Base-by-base conservation (phyloP, 2,113 vertebrate genomes). In the Bathybates hornii region DNA sequence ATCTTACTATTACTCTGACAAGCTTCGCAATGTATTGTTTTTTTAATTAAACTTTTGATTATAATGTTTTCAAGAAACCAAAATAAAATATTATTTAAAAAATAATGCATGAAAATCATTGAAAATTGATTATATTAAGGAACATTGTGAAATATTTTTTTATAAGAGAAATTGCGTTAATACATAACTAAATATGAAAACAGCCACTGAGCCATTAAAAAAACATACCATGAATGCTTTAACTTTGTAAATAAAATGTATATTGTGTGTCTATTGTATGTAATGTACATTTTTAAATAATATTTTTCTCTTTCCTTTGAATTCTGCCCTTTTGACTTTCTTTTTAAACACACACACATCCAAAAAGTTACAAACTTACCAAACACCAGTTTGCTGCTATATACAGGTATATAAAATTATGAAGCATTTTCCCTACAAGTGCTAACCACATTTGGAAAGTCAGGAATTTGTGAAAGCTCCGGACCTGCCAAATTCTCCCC, bases 391-490 rank as follows among this genome's bases (percentile, higher is more conserved):
- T 86, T 81, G 27, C 56, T 53, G 27, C 73, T 57, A 16, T 4
- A 19, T 86, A 80, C 83, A 92, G 89, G 83, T 93, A 92, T 93
- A 90, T 87, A 41, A 89, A 85, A 89, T 81, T 36, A 78, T 90
- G 80, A 87, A 89, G 83, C 21, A 53, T 91, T 90, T 87, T 87
- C 68, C 53, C 84, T 89, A 59, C 81, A 86, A 86, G 83, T 81
- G 54, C 53, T 87, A 83, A 92, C 94, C 94, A 93, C 91, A 92
- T 88, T 89, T 90, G 91, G 89, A 92, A 80, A 89, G 68, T 89
- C 86, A 91, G 86, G 88, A 86, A 91, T 95, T 85, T 92, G 53
- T 87, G 80, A 91, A 90, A 90, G 78, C 86, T 82, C 88, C 56
- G 56, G 82, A 91, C 54, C 85, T 88, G 93, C 91, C 89, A 95